phyloP scores from a whole-genome alignment of 2,888 invertebrate genomes.

The Dendrolimus pini region DNA sequence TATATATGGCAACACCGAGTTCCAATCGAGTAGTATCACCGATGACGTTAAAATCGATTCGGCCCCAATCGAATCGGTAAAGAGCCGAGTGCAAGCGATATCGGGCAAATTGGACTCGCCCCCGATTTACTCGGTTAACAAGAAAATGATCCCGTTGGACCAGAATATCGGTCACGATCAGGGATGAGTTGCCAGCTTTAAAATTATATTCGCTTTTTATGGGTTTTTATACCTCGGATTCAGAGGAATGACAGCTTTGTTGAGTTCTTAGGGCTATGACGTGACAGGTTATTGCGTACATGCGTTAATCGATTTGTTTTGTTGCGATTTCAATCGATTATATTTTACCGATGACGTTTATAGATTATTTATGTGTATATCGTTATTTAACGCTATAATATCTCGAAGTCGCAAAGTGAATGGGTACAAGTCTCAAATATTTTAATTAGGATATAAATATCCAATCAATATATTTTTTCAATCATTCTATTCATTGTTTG shows the following conservation, averaged over 20 bases:
- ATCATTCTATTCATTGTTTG: no score
- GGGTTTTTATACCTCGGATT: slow-evolving; percentile 24
- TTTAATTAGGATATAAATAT: no score
- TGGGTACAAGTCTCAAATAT: no score
- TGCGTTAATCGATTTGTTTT: background rate
- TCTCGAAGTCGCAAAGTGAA: no score
- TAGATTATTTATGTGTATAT: no score
- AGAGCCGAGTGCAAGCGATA: slow-evolving; percentile 59
- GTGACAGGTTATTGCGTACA: slow-evolving; percentile 17
- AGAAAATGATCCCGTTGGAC: slow-evolving; percentile 57
- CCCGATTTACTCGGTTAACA: slow-evolving; percentile 63
- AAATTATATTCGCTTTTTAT: slow-evolving; percentile 41
- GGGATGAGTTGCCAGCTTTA: slow-evolving; percentile 37
- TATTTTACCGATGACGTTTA: no score
- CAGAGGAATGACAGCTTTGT: slow-evolving; percentile 39
- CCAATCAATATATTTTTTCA: no score
- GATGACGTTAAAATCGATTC: slow-evolving; percentile 58
- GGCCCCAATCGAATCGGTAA: slow-evolving; percentile 61
- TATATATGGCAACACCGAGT: slow-evolving; percentile 63
- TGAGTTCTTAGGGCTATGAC: slow-evolving; percentile 32
- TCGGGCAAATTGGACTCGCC: slow-evolving; percentile 56
- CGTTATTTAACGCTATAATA: no score
- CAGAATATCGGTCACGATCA: slow-evolving; percentile 50
- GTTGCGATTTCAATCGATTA: background rate
- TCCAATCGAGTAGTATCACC: slow-evolving; percentile 32